Base-by-base conservation (phyloP, 1,140 invertebrate genomes). In the Nasonia vitripennis region DNA sequence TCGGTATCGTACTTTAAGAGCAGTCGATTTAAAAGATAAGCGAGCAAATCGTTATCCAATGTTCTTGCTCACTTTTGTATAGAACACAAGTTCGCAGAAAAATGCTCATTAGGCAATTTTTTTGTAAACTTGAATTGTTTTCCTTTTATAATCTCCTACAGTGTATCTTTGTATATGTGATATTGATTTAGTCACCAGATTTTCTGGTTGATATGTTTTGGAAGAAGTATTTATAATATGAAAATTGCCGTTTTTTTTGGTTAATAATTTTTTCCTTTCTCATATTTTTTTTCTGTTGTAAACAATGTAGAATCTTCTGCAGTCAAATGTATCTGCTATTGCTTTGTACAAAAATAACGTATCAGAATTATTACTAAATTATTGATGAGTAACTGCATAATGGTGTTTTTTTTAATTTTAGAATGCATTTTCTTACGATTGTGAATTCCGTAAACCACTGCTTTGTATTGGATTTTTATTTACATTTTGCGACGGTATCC, bases 81-180 rank as follows among this genome's bases (percentile, higher is more conserved):
- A 86, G 79, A 86, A 84, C 17, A 84, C 17, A 78, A 74, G 73
- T 68, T 86, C 55, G n/a, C 45, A 78, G 23, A 83, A 78, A 85
- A 83, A 75, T 79, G 79, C 45, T 78, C n/a, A 55, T 41, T 81
- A 17, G 70, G 51, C 67, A 83, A 78, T 48, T 84, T 82, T 27
- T 70, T 84, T 11, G 55, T 84, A 48, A 86, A 73, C 82, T 84
- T 86, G 48, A 62, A 84, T 83, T 86, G 82, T 51, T 85, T 86
- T 88, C 62, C 45, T 86, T 81, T 87, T 84, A 73, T 85, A 83
- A 86, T 86, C 81, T 86, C 86, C 85, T 75, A 83, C 79, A 81
- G 75, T 88, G 82, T 74, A 85, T 84, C 79, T 86, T 87, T 87
- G 80, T 87, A 85, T 74, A 87, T 82, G 83, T 87, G 85, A 86